A percentile compares a stretch with the other conserved stretches of the same genome.
Evolutionary conservation across 2,888 invertebrate species (phyloP).

Genomic region (Danaus chrysippus): DNA sequence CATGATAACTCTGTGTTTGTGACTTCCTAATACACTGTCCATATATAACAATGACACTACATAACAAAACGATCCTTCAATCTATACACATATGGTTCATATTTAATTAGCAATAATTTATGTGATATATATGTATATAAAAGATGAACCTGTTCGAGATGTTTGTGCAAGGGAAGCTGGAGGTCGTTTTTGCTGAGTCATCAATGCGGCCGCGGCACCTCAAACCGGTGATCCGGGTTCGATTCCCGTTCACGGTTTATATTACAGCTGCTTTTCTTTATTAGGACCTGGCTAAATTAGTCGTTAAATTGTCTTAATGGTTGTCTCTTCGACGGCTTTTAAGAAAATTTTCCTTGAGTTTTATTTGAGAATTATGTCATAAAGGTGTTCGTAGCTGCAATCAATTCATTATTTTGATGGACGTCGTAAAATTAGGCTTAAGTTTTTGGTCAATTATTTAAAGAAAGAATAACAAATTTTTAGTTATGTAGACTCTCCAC

Average conservation of each 20-base stretch:
- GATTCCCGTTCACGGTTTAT: slow-evolving; percentile 15
- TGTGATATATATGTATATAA: slow-evolving; percentile 12
- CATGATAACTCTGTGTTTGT: neutral
- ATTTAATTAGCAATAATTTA: slow-evolving; percentile 12
- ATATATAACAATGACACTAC: neutral
- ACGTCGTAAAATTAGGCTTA: too few species aligned
- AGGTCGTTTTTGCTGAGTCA: slow-evolving; percentile 3
- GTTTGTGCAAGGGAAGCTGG: slow-evolving; percentile 10
- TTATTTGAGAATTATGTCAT: too few species aligned
- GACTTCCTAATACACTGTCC: neutral
- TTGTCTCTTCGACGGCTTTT: too few species aligned
- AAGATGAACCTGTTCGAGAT: slow-evolving; percentile 11
- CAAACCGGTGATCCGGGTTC: slow-evolving; percentile 12
- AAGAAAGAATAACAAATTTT: too few species aligned
- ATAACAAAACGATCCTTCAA: neutral
- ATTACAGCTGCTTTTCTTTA: slow-evolving; percentile 13
- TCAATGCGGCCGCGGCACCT: slow-evolving; percentile 9
- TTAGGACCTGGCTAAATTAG: neutral
- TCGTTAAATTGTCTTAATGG: too few species aligned
- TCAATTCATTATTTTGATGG: too few species aligned
- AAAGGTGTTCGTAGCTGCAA: too few species aligned
- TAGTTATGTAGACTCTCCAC: too few species aligned
- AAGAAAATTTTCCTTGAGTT: too few species aligned
- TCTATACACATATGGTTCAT: slow-evolving; percentile 4
- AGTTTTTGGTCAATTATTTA: too few species aligned